Percentiles rank a stretch among this genome's conserved stretches.
Conservation (phyloP, 1,140 invertebrate genomes). For the Trinorchestia longiramus region DNA sequence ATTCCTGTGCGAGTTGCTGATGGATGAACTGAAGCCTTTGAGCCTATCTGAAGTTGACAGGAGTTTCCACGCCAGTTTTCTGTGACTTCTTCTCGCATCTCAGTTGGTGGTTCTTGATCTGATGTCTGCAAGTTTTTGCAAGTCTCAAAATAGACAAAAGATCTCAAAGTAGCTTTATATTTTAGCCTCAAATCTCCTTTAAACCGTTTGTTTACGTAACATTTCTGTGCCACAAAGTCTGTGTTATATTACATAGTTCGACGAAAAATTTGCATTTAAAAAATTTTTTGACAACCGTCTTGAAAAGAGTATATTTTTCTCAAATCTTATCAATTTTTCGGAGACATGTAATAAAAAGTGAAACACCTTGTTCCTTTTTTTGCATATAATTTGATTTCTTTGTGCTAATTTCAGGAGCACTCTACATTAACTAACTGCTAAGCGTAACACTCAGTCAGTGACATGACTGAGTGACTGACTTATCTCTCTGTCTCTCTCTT, state of each 20-base stretch:
- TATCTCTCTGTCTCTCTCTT: background rate
- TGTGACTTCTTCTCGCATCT: background rate
- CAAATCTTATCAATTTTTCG: too few species aligned
- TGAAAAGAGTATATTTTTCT: too few species aligned
- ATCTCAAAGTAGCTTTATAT: background rate
- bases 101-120: background rate
- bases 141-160: background rate
- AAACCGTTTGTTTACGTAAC: background rate
- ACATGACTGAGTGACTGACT: background rate
- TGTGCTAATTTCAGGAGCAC: too few species aligned
- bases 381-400: too few species aligned
- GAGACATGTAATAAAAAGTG: too few species aligned
- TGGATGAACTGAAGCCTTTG: background rate
- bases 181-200: background rate
- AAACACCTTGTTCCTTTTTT: too few species aligned
- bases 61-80: background rate
- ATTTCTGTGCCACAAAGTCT: background rate
- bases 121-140: background rate
- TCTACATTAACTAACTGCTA: too few species aligned
- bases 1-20: background rate
- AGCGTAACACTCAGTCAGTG: too few species aligned
- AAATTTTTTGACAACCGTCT: too few species aligned
- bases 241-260: too few species aligned
- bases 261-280: too few species aligned
- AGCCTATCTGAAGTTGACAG: background rate